Conservation (phyloP, 2,888 invertebrate species). For the Subacronicta megacephala region DNA sequence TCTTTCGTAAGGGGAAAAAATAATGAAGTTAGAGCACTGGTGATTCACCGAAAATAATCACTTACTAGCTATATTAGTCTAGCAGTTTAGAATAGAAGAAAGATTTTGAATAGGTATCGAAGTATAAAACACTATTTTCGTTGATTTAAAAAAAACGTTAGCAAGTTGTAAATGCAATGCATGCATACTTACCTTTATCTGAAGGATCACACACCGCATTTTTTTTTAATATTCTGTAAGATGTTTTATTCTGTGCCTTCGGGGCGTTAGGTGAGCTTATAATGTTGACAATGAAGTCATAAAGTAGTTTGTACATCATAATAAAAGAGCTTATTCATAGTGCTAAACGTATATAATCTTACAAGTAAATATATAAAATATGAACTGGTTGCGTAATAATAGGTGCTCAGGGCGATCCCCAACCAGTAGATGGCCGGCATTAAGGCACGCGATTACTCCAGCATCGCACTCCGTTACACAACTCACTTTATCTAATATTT, state of each 20-base stretch:
- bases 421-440: conserved; percentile 20
- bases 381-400: conserved; percentile 24
- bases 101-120: too few species aligned
- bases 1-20: too few species aligned
- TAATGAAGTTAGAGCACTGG: too few species aligned
- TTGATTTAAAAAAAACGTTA: too few species aligned
- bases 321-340: conserved; percentile 18
- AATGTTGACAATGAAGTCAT: conserved; percentile 46
- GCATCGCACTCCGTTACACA: conserved; percentile 33
- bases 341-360: conserved; percentile 38
- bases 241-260: background rate
- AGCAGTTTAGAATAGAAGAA: too few species aligned
- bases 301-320: conserved; percentile 41
- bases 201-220: too few species aligned
- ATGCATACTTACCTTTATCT: too few species aligned
- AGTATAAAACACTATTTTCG: too few species aligned
- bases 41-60: too few species aligned
- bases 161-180: too few species aligned
- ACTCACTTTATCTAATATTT: conserved; percentile 68
- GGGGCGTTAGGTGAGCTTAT: conserved; percentile 1
- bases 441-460: conserved; percentile 22
- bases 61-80: too few species aligned
- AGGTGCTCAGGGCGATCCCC: conserved; percentile 34
- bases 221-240: too few species aligned
- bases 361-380: conserved; percentile 36